Evolutionary conservation across 1,140 invertebrate genomes (phyloP).

Genomic region (Drosophila kurseongensis): DNA sequence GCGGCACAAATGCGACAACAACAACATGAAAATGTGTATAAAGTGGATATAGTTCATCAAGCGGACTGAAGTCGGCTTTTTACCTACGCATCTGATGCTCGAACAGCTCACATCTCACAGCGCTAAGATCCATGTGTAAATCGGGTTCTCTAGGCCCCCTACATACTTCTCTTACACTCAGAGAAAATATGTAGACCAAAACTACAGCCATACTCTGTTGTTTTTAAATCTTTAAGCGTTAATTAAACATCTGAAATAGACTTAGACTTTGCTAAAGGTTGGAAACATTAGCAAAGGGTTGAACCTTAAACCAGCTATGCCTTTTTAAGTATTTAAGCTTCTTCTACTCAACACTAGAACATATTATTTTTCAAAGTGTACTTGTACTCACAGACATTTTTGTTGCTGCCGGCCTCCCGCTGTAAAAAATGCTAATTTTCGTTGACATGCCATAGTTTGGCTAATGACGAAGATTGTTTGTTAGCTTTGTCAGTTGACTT

Average conservation of each 20-base stretch:
- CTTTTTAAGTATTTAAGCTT: neutral
- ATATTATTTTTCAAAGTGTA: conserved; percentile 8
- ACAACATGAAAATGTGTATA: conserved; percentile 23
- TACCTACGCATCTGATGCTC: conserved; percentile 66
- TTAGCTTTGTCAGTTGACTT: conserved; percentile 77
- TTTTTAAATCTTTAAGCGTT: too few species aligned
- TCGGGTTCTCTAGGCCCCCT: conserved; percentile 39
- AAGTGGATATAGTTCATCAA: conserved; percentile 63
- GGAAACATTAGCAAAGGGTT: too few species aligned
- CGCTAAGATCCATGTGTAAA: conserved; percentile 44
- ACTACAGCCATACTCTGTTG: neutral
- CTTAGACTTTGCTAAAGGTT: too few species aligned
- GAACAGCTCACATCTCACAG: conserved; percentile 16
- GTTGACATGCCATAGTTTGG: conserved; percentile 83
- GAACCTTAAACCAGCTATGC: too few species aligned
- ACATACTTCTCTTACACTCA: conserved; percentile 3
- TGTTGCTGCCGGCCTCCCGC: conserved; percentile 43
- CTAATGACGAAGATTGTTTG: conserved; percentile 82
- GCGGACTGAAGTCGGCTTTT: conserved; percentile 46
- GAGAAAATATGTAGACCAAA: neutral
- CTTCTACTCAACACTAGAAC: too few species aligned
- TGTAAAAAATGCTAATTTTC: conserved; percentile 75
- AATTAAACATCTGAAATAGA: too few species aligned
- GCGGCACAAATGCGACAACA: conserved; percentile 13
- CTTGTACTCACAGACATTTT: conserved; percentile 32